phyloP scores from a whole-genome alignment of 2,888 invertebrate genomes.

The Philereme vetulata region DNA sequence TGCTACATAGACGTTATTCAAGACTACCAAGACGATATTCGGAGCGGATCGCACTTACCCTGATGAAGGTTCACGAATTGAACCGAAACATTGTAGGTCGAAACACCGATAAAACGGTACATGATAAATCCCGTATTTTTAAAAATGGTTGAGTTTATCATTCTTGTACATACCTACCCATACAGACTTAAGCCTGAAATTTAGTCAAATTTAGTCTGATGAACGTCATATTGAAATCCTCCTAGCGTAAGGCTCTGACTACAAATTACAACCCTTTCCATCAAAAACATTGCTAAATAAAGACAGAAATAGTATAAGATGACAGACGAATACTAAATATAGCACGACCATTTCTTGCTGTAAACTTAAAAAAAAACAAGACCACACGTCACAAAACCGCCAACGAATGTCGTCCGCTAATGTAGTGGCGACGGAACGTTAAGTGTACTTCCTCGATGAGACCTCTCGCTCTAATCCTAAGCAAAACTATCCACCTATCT shows the following conservation, averaged over 20 bases:
- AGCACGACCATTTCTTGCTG: constrained; percentile 14
- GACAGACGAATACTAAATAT: constrained; percentile 15
- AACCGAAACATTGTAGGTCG: too few species aligned
- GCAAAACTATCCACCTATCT: constrained; percentile 46
- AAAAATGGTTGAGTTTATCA: too few species aligned
- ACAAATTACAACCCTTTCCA: constrained; percentile 7
- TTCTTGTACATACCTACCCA: too few species aligned
- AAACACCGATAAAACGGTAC: too few species aligned
- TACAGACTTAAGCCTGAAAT: too few species aligned
- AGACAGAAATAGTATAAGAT: constrained; percentile 36
- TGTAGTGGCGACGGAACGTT: constrained; percentile 60
- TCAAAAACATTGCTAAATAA: constrained; percentile 36
- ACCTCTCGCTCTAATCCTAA: constrained; percentile 46
- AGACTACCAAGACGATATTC: too few species aligned
- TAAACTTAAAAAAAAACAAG: constrained; percentile 22
- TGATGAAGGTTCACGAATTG: too few species aligned
- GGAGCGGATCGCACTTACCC: too few species aligned
- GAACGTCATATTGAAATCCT: background rate
- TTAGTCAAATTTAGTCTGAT: background rate
- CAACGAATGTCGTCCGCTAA: constrained; percentile 58
- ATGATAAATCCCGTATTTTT: too few species aligned
- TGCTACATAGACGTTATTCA: too few species aligned
- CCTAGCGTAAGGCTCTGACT: background rate
- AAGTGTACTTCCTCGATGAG: constrained; percentile 49
- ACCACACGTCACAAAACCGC: constrained; percentile 49